These are phyloP conservation scores for Hucho hucho DNA, from an alignment of 2,113 vertebrate species.

Conservation along the genomic window DNA sequence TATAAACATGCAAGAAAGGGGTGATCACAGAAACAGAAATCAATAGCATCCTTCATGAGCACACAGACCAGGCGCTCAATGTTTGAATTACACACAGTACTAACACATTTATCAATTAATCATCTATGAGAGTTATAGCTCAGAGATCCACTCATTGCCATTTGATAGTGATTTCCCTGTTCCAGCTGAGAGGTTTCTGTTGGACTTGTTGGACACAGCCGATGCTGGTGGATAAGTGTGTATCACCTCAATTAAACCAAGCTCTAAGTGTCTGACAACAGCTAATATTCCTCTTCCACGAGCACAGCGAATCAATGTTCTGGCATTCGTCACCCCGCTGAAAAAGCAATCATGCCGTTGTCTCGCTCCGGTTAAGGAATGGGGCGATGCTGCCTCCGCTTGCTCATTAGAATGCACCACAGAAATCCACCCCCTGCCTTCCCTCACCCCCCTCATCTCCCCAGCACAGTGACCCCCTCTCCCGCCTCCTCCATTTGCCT, in stretches of 20 bases:
- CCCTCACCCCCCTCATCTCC: not conserved
- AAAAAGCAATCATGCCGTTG: conserved; percentile 76
- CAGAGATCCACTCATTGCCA: not conserved
- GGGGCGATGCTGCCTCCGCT: conserved; percentile 26
- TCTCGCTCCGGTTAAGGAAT: conserved; percentile 54
- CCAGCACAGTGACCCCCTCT: not conserved
- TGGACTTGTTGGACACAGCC: conserved; percentile 71
- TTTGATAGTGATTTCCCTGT: conserved; percentile 44
- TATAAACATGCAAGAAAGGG: too few species aligned
- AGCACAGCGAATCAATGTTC: conserved; percentile 74
- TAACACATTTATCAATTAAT: not conserved
- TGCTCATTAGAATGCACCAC: conserved; percentile 42
- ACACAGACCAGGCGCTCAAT: not conserved
- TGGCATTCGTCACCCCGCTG: conserved; percentile 67
- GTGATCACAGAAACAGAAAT: too few species aligned
- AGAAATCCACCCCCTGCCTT: not conserved
- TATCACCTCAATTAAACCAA: conserved; percentile 78
- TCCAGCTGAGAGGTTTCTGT: conserved; percentile 75
- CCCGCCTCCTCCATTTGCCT: too few species aligned
- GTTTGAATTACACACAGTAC: not conserved
- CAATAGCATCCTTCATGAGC: too few species aligned
- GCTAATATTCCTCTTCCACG: conserved; percentile 76
- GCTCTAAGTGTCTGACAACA: conserved; percentile 77
- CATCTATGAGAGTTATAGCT: not conserved
- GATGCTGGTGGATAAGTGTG: conserved; percentile 65